phyloP scores from a whole-genome alignment of 2,888 invertebrate species.

The Ennomos quercinarius region DNA sequence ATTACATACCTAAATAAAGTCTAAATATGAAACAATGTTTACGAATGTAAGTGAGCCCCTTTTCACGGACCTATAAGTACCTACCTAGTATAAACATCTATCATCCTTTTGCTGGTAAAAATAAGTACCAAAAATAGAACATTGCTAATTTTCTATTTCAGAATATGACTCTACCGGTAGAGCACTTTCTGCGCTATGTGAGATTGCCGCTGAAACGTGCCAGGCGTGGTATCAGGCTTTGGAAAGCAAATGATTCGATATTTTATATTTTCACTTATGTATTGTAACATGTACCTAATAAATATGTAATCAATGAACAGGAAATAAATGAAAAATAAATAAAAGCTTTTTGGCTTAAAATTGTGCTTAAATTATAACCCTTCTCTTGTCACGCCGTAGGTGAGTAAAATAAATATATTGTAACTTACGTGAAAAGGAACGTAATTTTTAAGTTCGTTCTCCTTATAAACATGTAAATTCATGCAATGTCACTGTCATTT shows the following conservation, averaged over 20 bases:
- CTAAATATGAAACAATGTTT: too few relatives aligned
- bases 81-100: too few relatives aligned
- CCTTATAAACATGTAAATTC: too few relatives aligned
- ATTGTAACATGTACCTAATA: too few relatives aligned
- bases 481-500: constrained; percentile 8
- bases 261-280: neutral
- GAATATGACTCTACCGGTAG: constrained; percentile 90
- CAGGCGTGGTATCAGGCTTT: constrained; percentile 89
- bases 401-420: too few relatives aligned
- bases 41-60: too few relatives aligned
- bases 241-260: constrained; percentile 61
- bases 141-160: constrained; percentile 1
- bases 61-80: too few relatives aligned
- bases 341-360: neutral
- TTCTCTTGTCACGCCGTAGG: too few relatives aligned
- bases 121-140: too few relatives aligned
- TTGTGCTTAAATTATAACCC: neutral
- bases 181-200: constrained; percentile 91
- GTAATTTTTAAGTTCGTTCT: constrained; percentile 22
- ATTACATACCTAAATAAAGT: too few relatives aligned
- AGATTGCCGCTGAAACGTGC: constrained; percentile 93
- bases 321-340: neutral
- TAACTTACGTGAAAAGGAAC: constrained; percentile 21
- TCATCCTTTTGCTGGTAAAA: too few relatives aligned
- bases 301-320: too few relatives aligned